Base-by-base conservation (phyloP, 2,113 vertebrate species). In the Strix uralensis region DNA sequence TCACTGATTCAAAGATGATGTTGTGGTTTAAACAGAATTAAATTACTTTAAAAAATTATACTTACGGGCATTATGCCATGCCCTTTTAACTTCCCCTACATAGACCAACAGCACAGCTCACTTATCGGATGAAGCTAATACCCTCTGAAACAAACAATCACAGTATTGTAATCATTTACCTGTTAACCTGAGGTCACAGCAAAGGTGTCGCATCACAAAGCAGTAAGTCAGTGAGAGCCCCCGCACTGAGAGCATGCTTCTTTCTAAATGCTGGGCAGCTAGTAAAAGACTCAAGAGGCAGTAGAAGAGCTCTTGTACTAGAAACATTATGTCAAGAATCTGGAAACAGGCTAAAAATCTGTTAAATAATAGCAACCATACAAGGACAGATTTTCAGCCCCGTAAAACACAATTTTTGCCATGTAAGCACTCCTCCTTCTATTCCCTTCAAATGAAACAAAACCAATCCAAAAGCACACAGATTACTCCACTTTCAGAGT, bases 1-100 rank as follows among this genome's bases (percentile, higher is more conserved):
- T 90, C 40, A 69, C 7, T 74, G 67, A 91, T 44, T 96, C 77
- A 86, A 77, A 93, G 62, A 42, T 32, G 44, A 96, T 93, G 18
- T 73, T 38, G 5, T 22, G 12, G 42, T 89, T 97, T 55, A 80
- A 91, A 90, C 17, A 65, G 62, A 92, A 91, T 58, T 69, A 77
- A 94, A 65, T 70, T 7, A 84, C 40, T 87, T 5, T 65, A 91
- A 85, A 67, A n/a, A 57, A 51, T 21, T 19, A 36, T 8, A 59
- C 11, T 19, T 26, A 27, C 0, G 2, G 46, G 18, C 46, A 85
- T 38, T 65, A 78, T 13, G 8, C 44, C 69, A 72, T 27, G 30
- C 19, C 22, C 38, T 88, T 92, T 69, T 21, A 75, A 65, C 32
- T 73, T 62, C 7, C 7, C 32, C 29, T 47, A 20, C 22, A 32